Evolutionary conservation across 2,888 invertebrate genomes (phyloP).

Genomic region (Pecten maximus): DNA sequence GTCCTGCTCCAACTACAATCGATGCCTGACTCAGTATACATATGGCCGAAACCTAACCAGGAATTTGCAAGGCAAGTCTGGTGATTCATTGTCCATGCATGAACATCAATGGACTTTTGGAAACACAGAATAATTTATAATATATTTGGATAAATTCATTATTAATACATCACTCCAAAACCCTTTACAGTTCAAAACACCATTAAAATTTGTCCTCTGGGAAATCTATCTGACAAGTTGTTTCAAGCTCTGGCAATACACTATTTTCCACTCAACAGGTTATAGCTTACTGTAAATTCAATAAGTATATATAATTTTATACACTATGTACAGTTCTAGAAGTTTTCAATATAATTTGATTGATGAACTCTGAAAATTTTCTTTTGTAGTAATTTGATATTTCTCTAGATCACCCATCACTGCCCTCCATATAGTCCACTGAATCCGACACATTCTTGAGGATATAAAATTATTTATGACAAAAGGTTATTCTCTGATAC

Average conservation of each 20-base stretch:
- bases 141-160: conserved; percentile 29
- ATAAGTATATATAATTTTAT: no score
- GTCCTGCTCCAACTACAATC: neutral
- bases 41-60: neutral
- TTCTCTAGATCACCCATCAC: neutral
- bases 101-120: neutral
- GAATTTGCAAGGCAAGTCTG: neutral
- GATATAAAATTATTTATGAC: neutral
- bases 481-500: neutral
- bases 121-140: conserved; percentile 23
- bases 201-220: conserved; percentile 12
- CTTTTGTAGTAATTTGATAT: neutral
- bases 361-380: neutral
- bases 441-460: neutral
- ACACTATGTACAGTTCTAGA: neutral
- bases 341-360: neutral
- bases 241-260: neutral
- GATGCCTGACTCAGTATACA: neutral
- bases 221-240: neutral
- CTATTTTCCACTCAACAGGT: no score
- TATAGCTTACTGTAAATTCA: no score
- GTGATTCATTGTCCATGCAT: neutral
- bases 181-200: neutral
- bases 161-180: conserved; percentile 6
- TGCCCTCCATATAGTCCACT: neutral